Base-by-base conservation (phyloP, 2,888 invertebrate species). In the Brenthis hecate region DNA sequence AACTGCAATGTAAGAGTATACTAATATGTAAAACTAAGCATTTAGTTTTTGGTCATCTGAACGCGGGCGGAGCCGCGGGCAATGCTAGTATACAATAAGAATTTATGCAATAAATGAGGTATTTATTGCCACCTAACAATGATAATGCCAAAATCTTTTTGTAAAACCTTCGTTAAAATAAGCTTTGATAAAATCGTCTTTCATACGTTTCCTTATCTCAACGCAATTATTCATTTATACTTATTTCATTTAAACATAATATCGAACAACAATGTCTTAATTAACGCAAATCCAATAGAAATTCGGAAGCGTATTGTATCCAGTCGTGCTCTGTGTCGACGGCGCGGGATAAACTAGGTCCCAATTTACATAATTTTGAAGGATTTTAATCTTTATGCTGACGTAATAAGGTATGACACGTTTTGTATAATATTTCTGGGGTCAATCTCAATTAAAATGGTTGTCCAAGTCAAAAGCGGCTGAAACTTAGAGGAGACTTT, bases 301-400 rank as follows among this genome's bases (percentile, higher is more conserved):
- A 79, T 78, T 75, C 77, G 79, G 78, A 80, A 80, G 69, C 80
- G 56, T 64, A 48, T 28, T 80, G 72, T 72, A 72, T 73, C 74
- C 76, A 80, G 77, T 79, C 88, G 87, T 87, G 88, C 85, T 81
- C 79, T 70, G 78, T 76, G 76, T 75, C 72, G 75, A 76, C 75
- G 75, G 76, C 75, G 76, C 76, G 79, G 86, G 87, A 88, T 89
- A 81, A 87, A 80, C 78, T 76, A 69, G 74, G 74, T 77, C 77
- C 72, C 72, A 75, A 87, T 85, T 84, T 81, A 80, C 80, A 81
- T 79, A 76, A 63, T 54, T 64, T 19, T 56, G 75, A 47, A 72
- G 75, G 60, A 86, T 76, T 79, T 70, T 82, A 65, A 72, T 72
- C 81, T 68, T 74, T 85, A 76, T 77, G 16, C 3, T 66, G 14